Base-by-base conservation (phyloP, 53 echinoderm and acorn worm genomes). In the Holothuria scabra region DNA sequence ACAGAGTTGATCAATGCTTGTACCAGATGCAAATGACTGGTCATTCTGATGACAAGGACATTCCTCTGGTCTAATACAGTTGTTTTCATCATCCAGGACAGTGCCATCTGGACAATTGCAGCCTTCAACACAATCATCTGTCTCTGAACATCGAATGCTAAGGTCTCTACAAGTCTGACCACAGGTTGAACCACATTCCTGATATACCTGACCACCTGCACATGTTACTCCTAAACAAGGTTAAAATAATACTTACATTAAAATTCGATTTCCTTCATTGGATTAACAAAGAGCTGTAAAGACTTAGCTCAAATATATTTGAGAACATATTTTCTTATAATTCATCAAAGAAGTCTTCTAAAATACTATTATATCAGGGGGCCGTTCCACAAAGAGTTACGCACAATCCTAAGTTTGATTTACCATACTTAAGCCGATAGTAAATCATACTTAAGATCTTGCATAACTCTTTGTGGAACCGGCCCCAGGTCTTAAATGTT, bases 401-500 rank as follows among this genome's bases (percentile, higher is more conserved):
- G n/a, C n/a, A n/a, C n/a, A n/a, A n/a, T n/a, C n/a, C n/a, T n/a
- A n/a, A n/a, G n/a, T n/a, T n/a, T n/a, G n/a, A n/a, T n/a, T n/a
- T n/a, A n/a, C n/a, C n/a, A n/a, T n/a, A n/a, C n/a, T n/a, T n/a
- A n/a, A n/a, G n/a, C n/a, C n/a, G n/a, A n/a, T n/a, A n/a, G n/a
- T n/a, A n/a, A n/a, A n/a, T n/a, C n/a, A n/a, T n/a, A n/a, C n/a
- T n/a, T n/a, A n/a, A n/a, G n/a, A n/a, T n/a, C n/a, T n/a, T n/a
- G n/a, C n/a, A n/a, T n/a, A n/a, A n/a, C n/a, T n/a, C n/a, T n/a
- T n/a, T n/a, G n/a, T n/a, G n/a, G n/a, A n/a, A n/a, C n/a, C n/a
- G n/a, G n/a, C n/a, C n/a, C n/a, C n/a, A 95, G 85, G 65, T 95
- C 92, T 37, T 86, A 84, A 92, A 95, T 0, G 95, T 90, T 67